These are phyloP conservation scores for Muscicapa adusta DNA, from an alignment of 2,113 vertebrate species.

Conservation along the genomic window DNA sequence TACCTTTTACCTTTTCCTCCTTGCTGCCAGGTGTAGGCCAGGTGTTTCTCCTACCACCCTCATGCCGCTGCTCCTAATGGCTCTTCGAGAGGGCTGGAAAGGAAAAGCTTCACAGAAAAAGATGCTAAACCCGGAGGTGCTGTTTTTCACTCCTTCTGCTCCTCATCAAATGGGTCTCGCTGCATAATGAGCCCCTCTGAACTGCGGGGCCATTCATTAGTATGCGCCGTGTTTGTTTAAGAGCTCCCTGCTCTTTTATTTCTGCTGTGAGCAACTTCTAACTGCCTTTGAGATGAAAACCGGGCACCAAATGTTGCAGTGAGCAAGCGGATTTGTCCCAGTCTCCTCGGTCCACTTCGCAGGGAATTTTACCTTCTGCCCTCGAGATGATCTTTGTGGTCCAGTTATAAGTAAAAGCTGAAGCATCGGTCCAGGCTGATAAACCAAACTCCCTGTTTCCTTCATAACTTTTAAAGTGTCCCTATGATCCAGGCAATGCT, in stretches of 20 bases:
- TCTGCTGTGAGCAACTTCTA: background rate
- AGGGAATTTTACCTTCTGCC: background rate
- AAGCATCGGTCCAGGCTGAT: background rate
- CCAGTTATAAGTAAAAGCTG: background rate
- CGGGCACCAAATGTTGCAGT: constrained; percentile 1
- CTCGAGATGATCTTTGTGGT: background rate
- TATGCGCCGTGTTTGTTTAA: constrained; percentile 39
- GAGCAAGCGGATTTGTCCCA: background rate
- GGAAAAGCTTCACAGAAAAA: background rate
- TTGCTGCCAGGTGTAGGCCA: background rate
- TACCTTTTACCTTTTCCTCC: background rate
- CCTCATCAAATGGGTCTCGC: constrained; percentile 7
- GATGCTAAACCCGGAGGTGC: constrained; percentile 25
- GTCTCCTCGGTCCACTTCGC: background rate
- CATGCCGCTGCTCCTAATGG: background rate
- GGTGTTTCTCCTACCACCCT: background rate
- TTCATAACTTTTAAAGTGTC: background rate
- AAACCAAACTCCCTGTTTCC: background rate
- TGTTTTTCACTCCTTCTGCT: background rate
- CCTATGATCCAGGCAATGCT: background rate
- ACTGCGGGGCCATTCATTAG: background rate
- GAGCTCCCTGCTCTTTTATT: constrained; percentile 16
- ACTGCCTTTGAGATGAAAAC: constrained; percentile 42
- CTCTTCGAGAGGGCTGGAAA: background rate
- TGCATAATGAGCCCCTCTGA: constrained; percentile 42